Evolutionary conservation across 2,113 vertebrate species (phyloP).

Genomic region (Strix uralensis): DNA sequence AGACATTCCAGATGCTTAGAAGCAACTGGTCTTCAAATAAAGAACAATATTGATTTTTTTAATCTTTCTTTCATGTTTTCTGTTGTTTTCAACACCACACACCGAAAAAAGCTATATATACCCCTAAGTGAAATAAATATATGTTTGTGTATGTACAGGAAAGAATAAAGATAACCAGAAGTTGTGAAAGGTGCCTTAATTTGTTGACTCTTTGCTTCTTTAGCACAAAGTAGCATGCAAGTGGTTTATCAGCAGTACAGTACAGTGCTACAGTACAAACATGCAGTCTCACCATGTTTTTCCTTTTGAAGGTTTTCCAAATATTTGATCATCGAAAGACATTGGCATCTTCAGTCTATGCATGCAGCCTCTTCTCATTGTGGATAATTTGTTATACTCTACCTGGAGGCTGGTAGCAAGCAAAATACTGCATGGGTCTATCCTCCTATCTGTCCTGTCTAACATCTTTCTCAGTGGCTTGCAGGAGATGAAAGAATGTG

Average conservation of each 20-base stretch:
- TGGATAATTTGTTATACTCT: neutral
- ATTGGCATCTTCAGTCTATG: neutral
- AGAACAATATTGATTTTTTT: neutral
- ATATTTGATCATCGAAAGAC: neutral
- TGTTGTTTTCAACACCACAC: neutral
- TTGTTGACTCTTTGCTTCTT: neutral
- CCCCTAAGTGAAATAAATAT: neutral
- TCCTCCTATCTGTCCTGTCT: neutral
- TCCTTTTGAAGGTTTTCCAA: neutral
- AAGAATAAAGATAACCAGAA: neutral
- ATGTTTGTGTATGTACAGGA: neutral
- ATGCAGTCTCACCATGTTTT: neutral
- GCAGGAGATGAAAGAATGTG: neutral
- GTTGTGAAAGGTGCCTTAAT: neutral
- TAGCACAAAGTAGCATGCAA: neutral
- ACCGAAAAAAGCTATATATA: neutral
- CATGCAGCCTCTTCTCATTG: neutral
- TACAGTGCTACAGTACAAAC: neutral
- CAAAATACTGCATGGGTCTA: fast-evolving
- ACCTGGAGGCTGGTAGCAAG: neutral
- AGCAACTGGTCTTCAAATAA: neutral
- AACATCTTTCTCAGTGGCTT: neutral
- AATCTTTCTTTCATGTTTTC: neutral
- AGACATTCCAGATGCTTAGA: neutral
- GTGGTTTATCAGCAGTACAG: neutral